Evolutionary conservation across 2,888 invertebrate genomes (phyloP).

Genomic region (Microplitis deprimator): DNA sequence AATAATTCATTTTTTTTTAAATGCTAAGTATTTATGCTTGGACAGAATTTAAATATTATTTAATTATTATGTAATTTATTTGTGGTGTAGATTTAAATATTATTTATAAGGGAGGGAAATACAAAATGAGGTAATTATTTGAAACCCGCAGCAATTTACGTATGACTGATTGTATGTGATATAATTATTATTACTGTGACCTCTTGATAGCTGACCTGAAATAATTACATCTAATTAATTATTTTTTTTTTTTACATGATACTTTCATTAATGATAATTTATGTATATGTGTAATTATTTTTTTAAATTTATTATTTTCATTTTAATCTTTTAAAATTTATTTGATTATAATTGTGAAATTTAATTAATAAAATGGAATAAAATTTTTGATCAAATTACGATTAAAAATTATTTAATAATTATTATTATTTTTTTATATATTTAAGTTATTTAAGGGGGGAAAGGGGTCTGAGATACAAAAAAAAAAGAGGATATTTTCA

Average conservation of each 20-base stretch:
- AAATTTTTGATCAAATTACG: too few species aligned
- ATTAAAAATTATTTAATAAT: too few species aligned
- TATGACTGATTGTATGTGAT: constrained; percentile 16
- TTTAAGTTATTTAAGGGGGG: too few species aligned
- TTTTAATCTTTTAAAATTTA: not conserved
- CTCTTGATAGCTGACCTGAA: constrained; percentile 17
- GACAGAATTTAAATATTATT: not conserved
- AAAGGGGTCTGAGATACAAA: too few species aligned
- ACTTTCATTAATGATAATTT: not conserved
- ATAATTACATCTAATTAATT: constrained; percentile 26
- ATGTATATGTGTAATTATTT: not conserved
- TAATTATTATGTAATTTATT: not conserved
- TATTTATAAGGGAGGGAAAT: not conserved
- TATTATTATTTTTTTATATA: too few species aligned
- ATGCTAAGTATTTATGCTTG: not conserved
- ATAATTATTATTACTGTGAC: not conserved
- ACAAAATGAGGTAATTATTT: constrained; percentile 4
- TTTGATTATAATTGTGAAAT: not conserved
- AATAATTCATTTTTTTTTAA: not conserved
- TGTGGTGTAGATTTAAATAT: not conserved
- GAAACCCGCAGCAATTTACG: not conserved
- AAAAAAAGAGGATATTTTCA: too few species aligned
- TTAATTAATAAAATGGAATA: not conserved
- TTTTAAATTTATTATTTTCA: not conserved
- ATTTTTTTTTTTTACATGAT: constrained; percentile 8